Base-by-base conservation (phyloP, 2,113 vertebrate species). In the Elgaria multicarinata region DNA sequence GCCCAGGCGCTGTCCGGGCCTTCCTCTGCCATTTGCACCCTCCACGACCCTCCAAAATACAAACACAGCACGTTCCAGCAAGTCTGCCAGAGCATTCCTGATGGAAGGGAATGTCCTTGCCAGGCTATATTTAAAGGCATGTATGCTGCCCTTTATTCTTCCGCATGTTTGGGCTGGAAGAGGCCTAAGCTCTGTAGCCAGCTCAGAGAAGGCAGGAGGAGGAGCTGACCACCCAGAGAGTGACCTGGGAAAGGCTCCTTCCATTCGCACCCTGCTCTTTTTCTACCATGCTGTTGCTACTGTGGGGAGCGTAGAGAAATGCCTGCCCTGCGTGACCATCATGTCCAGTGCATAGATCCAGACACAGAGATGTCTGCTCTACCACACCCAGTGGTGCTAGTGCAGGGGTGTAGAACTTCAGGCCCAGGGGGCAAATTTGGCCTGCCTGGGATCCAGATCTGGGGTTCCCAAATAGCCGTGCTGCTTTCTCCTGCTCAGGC, bases 1-100 rank as follows among this genome's bases (percentile, higher is more conserved):
- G 74, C 0, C 69, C 62, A 88, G 86, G 22, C 69, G 88, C 90
- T 0, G 0, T 62, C 87, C 74, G 50, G 67, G 46, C 82, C 91
- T 87, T 83, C 0, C 0, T 64, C 85, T 87, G 94, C 80, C 81
- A 86, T 83, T 42, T 67, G 39, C 55, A 0, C 0, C 64, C 33
- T 69, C 83, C 88, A 7, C 62, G 84, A 71, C 66, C 86, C 80
- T 93, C 91, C 71, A 5, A 0, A 90, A 46, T 91, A 82, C 31
- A 2, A 93, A 88, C 50, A 90, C 66, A 71, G 46, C 93, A 86
- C n/a, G 92, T 95, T 96, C 95, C 91, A 84, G 44, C 6, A 0
- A 89, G 90, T 83, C 79, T 9, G 93, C 93, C 95, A 94, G 87
- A 94, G 95, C 93, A 94, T 96, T 96, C 96, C 83, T 95, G 9